Base-by-base conservation (phyloP, 2,113 vertebrate genomes). In the Triplophysa rosa region DNA sequence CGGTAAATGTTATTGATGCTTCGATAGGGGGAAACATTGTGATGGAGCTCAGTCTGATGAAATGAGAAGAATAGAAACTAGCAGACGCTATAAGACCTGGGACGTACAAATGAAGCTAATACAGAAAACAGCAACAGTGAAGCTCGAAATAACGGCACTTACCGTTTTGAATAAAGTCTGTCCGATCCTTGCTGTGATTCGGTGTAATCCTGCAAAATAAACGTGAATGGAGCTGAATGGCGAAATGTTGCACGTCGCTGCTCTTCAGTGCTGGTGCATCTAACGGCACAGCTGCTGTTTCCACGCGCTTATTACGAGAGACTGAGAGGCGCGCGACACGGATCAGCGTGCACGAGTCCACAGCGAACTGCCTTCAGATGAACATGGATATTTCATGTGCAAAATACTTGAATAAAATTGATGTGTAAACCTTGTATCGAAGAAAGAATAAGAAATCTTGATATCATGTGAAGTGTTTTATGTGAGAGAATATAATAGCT, bases 251-350 rank as follows among this genome's bases (percentile, higher is more conserved):
- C 19, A 47, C 61, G 69, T 75, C 58, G 67, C 63, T 45, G 67
- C 78, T 72, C 76, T 70, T 78, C 76, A 75, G 80, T 63, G 56
- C 49, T 59, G 78, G 76, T 77, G 81, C 85, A 80, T 85, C 82
- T 86, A 40, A 83, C 79, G 65, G 74, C 65, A 67, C 78, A 72
- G 84, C 82, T 82, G 67, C 84, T 67, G 77, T 66, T 84, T 87
- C 64, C 80, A 68, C 42, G 73, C 79, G 79, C 79, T 78, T 73
- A 68, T 59, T 54, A 62, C 62, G 66, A 79, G 75, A 45, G 77
- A 82, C 70, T 40, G 75, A 81, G 80, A 84, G 24, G 74, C 83
- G 86, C 82, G 86, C 84, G 82, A 81, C 88, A 85, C 84, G 77
- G 64, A 84, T 77, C 80, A 52, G 67, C 81, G 87, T 79, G 85